Base-by-base conservation (phyloP, 37 sponge, comb jelly and placozoan genomes). In the Chondrilla cf. caribensis region DNA sequence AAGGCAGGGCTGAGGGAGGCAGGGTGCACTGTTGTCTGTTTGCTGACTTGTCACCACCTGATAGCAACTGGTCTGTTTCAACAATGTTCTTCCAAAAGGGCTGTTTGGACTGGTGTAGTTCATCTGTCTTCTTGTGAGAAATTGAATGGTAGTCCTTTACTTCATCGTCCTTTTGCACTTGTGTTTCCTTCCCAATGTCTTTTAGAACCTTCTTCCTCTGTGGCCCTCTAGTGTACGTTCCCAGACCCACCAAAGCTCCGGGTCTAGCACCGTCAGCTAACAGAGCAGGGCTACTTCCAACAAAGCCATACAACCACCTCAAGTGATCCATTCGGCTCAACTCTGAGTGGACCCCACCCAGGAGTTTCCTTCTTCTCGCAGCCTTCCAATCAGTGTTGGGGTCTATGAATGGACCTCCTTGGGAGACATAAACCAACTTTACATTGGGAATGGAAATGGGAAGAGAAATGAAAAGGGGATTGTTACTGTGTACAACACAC, bases 21-120 rank as follows among this genome's bases (percentile, higher is more conserved):
- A n/a, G n/a, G n/a, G n/a, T n/a, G n/a, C n/a, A n/a, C n/a, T n/a
- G n/a, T n/a, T n/a, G n/a, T n/a, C n/a, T n/a, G n/a, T n/a, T n/a
- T n/a, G n/a, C n/a, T n/a, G n/a, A n/a, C n/a, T n/a, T n/a, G n/a
- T n/a, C n/a, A n/a, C n/a, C n/a, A n/a, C n/a, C n/a, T n/a, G n/a
- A n/a, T n/a, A n/a, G n/a, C n/a, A n/a, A n/a, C n/a, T n/a, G n/a
- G n/a, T n/a, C n/a, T n/a, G n/a, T n/a, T n/a, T n/a, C n/a, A n/a
- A n/a, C n/a, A n/a, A n/a, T n/a, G n/a, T 67, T 67, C 68, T 3
- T 67, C 68, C 68, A 67, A 67, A 18, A n/a, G n/a, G 68, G 68
- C 3, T 6, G 68, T 33, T 32, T 28, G 32, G 68, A 67, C 35
- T 31, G 68, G 35, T 29, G 68, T 4, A 67, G 35, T 33, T 67